Percentiles rank a stretch among this genome's conserved stretches.
Conservation (phyloP, 2,888 invertebrate species). For the Catocala nupta region DNA sequence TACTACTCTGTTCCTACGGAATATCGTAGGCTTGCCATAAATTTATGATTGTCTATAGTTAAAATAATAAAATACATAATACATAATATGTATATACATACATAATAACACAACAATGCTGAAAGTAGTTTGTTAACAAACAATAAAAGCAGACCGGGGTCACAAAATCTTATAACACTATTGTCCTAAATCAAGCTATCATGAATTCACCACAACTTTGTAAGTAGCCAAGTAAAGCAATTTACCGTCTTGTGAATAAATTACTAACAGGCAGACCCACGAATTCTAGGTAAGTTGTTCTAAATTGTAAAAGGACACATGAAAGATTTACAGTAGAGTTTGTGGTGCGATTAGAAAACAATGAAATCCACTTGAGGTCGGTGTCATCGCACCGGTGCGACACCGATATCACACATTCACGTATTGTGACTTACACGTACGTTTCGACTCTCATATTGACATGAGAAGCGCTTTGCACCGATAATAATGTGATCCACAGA, state of each 20-base stretch:
- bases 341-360: constrained; percentile 57
- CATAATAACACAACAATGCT: not conserved
- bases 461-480: constrained; percentile 50
- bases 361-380: constrained; percentile 55
- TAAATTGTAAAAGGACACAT: constrained; percentile 17
- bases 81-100: no score
- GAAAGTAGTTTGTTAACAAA: not conserved
- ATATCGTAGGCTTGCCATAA: no score
- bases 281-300: constrained; percentile 22
- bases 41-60: no score
- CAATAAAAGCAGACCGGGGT: not conserved
- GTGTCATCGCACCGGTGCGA: constrained; percentile 1
- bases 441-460: constrained; percentile 56
- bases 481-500: constrained; percentile 56
- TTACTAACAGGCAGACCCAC: constrained; percentile 13
- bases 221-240: constrained; percentile 16
- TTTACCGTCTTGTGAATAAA: constrained; percentile 35
- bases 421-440: constrained; percentile 62
- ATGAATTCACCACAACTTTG: constrained; percentile 12
- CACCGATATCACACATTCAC: constrained; percentile 50
- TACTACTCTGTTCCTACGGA: no score
- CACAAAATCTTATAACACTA: constrained; percentile 3
- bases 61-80: constrained; percentile 3
- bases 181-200: constrained; percentile 6
- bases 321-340: constrained; percentile 47